A percentile compares a stretch with the other conserved stretches of the same genome.
Evolutionary conservation across 2,113 vertebrate species (phyloP).

Genomic region (Vombatus ursinus): DNA sequence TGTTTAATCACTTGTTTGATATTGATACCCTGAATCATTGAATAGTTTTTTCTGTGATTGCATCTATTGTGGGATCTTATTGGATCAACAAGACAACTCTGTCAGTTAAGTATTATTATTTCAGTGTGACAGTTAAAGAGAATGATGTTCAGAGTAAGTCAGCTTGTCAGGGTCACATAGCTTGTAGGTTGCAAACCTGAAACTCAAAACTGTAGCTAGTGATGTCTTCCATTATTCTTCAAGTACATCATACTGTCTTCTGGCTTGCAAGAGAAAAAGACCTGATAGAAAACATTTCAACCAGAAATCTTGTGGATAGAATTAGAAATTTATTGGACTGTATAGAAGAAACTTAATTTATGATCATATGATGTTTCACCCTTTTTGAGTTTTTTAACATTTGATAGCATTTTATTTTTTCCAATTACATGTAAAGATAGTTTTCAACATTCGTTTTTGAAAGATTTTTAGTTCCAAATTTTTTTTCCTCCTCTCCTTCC

Average conservation of each 20-base stretch:
- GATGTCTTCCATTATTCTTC: neutral
- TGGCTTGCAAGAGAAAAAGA: neutral
- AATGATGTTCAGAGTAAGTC: neutral
- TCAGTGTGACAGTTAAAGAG: neutral
- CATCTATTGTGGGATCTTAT: neutral
- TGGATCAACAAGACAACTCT: neutral
- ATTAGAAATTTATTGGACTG: neutral
- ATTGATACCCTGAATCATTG: neutral
- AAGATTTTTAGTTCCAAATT: too few relatives aligned
- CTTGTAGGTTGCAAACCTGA: neutral
- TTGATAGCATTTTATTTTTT: too few relatives aligned
- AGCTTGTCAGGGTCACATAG: neutral
- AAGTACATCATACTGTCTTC: neutral
- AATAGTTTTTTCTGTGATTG: neutral
- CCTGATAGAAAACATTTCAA: neutral
- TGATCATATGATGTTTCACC: neutral
- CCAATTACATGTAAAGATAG: too few relatives aligned
- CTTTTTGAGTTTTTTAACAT: too few relatives aligned
- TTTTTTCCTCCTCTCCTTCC: too few relatives aligned
- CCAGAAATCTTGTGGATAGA: neutral
- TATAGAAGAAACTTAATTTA: neutral
- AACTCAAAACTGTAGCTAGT: neutral
- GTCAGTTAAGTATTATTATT: neutral
- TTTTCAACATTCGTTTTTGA: too few relatives aligned
- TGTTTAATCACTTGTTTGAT: neutral